Evolutionary conservation across 2,113 vertebrate species (phyloP).

Genomic region (Myrmecobius fasciatus): DNA sequence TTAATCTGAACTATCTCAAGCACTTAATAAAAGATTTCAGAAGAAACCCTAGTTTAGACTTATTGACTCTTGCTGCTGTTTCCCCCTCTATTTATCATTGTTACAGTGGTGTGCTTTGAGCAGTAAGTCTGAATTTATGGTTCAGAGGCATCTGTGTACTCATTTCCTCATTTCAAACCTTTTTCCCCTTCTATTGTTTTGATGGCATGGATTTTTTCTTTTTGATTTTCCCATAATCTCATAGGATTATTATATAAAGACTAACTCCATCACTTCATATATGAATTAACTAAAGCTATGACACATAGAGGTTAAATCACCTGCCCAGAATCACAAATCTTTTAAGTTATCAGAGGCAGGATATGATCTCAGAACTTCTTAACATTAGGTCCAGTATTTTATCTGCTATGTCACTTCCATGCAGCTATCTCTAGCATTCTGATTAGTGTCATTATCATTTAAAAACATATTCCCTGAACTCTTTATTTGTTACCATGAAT

Average conservation of each 20-base stretch:
- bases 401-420: neutral
- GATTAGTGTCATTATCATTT: neutral
- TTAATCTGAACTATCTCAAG: neutral
- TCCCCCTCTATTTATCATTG: neutral
- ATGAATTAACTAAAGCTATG: neutral
- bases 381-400: neutral
- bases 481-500: neutral
- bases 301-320: neutral
- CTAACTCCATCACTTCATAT: neutral
- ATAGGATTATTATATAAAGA: neutral
- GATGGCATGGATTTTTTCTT: neutral
- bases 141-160: slow-evolving; percentile 16
- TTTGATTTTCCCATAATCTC: neutral
- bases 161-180: neutral
- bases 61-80: neutral
- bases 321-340: neutral
- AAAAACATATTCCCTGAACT: neutral
- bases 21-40: slow-evolving; percentile 7
- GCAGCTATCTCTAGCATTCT: neutral
- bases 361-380: neutral
- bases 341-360: neutral
- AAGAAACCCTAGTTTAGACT: neutral
- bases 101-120: slow-evolving; percentile 21
- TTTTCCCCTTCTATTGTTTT: neutral
- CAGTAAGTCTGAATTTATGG: slow-evolving; percentile 30